Evolutionary conservation across 2,113 vertebrate genomes (phyloP).

Genomic region (Sapajus apella): DNA sequence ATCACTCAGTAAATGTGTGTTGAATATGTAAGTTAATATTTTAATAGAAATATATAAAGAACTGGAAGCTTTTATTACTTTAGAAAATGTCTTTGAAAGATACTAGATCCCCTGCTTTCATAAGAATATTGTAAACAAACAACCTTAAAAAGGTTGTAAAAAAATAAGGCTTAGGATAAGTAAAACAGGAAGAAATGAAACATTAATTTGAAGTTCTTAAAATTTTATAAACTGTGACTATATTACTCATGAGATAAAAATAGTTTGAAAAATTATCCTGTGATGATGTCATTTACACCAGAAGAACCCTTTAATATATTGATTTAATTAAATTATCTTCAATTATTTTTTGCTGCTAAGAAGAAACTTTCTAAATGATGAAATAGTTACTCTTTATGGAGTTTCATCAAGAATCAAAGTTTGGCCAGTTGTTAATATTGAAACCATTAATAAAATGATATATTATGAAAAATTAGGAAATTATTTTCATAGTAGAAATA

Average conservation of each 20-base stretch:
- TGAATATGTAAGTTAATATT: background rate
- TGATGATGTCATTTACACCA: background rate
- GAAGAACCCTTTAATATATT: background rate
- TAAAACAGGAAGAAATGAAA: background rate
- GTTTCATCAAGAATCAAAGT: background rate
- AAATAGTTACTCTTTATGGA: background rate
- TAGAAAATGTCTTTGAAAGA: background rate
- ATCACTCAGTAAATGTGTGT: background rate
- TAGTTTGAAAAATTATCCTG: background rate
- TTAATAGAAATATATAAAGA: background rate
- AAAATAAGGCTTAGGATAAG: background rate
- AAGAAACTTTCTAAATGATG: background rate
- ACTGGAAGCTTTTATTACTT: background rate
- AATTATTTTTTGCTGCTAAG: background rate
- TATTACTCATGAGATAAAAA: background rate
- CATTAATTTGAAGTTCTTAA: background rate
- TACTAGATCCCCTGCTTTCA: background rate
- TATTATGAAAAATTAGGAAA: background rate
- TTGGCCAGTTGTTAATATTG: background rate
- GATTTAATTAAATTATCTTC: background rate
- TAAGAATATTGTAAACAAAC: constrained; percentile 31
- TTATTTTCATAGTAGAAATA: background rate
- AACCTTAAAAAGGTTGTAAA: background rate
- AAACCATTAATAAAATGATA: constrained; percentile 2
- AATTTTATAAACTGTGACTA: background rate